These are phyloP conservation scores for Drosophila hydei DNA, from an alignment of 1,140 invertebrate genomes.

Conservation along the genomic window DNA sequence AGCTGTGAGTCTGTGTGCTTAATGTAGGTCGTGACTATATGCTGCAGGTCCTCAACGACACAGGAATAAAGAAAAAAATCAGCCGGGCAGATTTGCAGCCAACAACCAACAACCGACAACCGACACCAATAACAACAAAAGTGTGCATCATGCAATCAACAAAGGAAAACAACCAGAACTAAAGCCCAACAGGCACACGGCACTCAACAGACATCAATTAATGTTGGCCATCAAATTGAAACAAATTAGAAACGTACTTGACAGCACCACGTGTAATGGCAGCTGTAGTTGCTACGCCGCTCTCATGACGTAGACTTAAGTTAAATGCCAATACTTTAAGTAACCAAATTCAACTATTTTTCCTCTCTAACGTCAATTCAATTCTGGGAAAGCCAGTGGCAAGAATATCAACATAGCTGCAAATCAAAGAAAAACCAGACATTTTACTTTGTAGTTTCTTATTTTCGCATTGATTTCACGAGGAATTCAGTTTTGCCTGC, in stretches of 20 bases:
- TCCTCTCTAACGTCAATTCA: too few relatives aligned
- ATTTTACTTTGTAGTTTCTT: background rate
- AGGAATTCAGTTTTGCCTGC: background rate
- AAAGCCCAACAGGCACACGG: slow-evolving; percentile 14
- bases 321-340: too few relatives aligned
- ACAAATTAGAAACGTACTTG: slow-evolving; percentile 22
- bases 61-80: background rate
- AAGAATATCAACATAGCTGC: too few relatives aligned
- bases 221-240: slow-evolving; percentile 39
- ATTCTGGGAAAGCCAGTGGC: too few relatives aligned
- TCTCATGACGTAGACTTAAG: too few relatives aligned
- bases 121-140: background rate
- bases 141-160: slow-evolving; percentile 1
- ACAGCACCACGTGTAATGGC: too few relatives aligned
- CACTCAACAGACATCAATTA: slow-evolving; percentile 33
- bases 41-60: background rate
- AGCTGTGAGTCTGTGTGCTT: slow-evolving; percentile 1
- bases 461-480: background rate
- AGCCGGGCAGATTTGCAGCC: background rate
- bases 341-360: too few relatives aligned
- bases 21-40: background rate
- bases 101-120: background rate
- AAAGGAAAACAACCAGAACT: background rate
- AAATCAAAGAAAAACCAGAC: too few relatives aligned
- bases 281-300: too few relatives aligned